Conservation (phyloP, 2,113 vertebrate genomes). For the Hydrochoerus hydrochaeris region DNA sequence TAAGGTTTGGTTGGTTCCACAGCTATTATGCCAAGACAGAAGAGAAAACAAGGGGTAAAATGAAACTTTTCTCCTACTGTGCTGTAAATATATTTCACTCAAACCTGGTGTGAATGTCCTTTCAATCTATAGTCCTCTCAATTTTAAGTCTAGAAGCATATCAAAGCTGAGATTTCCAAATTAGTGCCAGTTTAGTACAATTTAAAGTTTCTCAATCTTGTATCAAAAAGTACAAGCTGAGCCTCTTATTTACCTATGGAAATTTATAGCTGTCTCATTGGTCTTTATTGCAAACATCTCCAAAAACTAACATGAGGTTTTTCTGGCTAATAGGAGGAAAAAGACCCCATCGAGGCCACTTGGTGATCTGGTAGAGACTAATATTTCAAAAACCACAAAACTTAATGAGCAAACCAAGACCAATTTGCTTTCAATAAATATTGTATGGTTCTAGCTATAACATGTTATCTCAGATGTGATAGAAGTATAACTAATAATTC, state of each 20-base stretch:
- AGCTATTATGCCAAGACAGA: conserved; percentile 11
- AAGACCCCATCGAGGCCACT: conserved; percentile 16
- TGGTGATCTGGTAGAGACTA: not conserved
- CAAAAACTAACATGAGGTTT: conserved; percentile 29
- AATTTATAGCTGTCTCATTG: conserved; percentile 44
- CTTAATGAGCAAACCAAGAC: conserved; percentile 19
- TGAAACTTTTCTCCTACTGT: conserved; percentile 58
- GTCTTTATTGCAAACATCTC: conserved; percentile 61
- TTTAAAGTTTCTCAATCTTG: conserved; percentile 67
- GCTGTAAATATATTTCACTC: conserved; percentile 73
- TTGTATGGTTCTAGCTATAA: not conserved
- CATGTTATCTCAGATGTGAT: not conserved
- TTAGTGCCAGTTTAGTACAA: conserved; percentile 77
- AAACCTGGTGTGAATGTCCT: conserved; percentile 55
- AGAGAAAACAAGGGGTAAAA: conserved; percentile 68
- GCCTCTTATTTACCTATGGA: conserved; percentile 71
- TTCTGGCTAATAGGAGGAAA: conserved; percentile 14
- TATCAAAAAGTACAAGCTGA: conserved; percentile 71
- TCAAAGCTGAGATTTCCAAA: conserved; percentile 78
- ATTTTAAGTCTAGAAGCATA: conserved; percentile 62
- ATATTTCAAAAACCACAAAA: conserved; percentile 27
- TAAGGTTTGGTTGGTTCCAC: conserved; percentile 64
- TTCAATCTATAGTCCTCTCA: conserved; percentile 27
- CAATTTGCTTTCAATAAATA: conserved; percentile 27
- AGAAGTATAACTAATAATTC: not conserved